Percentiles rank a stretch among this genome's conserved stretches.
Evolutionary conservation across 2,888 invertebrate species (phyloP).

Genomic region (Torymus tubicola): DNA sequence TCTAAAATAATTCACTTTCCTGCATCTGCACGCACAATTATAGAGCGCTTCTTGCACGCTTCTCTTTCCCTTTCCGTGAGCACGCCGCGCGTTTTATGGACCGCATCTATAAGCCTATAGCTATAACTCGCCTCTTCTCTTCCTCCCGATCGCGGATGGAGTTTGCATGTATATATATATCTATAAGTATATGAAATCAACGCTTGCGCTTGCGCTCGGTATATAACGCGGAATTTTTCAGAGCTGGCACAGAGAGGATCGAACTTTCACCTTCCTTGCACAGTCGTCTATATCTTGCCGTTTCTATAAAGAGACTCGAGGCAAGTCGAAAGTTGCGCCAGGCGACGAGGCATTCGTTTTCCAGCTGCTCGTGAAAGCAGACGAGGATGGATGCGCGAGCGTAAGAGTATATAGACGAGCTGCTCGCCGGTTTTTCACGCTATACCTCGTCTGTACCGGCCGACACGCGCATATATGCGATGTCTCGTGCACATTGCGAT

Average conservation of each 20-base stretch:
- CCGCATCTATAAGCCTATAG: too few species aligned
- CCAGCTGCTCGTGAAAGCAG: constrained; percentile 56
- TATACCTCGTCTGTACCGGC: neutral
- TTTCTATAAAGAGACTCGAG: constrained; percentile 21
- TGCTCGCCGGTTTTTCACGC: neutral
- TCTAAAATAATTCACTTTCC: constrained; percentile 44
- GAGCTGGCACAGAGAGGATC: constrained; percentile 17
- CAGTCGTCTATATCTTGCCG: constrained; percentile 3
- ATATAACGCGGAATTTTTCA: constrained; percentile 37
- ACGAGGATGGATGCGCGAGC: neutral
- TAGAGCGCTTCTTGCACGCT: neutral
- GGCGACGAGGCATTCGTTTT: constrained; percentile 38
- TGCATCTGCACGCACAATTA: neutral
- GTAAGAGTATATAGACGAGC: neutral
- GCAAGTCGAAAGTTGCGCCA: constrained; percentile 51
- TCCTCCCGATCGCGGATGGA: neutral
- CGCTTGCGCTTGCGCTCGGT: too few species aligned
- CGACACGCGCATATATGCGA: neutral
- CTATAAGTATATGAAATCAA: too few species aligned
- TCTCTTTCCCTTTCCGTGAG: constrained; percentile 16
- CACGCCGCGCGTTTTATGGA: too few species aligned
- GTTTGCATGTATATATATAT: too few species aligned
- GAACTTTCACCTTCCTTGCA: constrained; percentile 69
- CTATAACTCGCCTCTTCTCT: neutral
- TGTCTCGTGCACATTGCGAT: constrained; percentile 6